Evolutionary conservation across 1,140 invertebrate species (phyloP).

Genomic region (Zaprionus nigranus): DNA sequence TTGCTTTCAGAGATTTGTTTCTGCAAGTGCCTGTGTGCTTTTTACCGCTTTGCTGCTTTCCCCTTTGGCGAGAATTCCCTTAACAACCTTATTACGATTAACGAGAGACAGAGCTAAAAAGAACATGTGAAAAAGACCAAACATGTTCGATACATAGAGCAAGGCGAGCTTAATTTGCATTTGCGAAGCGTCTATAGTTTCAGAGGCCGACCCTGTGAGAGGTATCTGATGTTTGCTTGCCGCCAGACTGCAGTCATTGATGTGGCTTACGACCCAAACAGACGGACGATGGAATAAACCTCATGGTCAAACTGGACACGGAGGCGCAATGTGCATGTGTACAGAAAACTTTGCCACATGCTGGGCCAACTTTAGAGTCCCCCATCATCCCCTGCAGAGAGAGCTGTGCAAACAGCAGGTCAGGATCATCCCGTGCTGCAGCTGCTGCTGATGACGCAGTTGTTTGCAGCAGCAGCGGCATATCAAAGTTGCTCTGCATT

Average conservation of each 20-base stretch:
- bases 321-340: neutral
- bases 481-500: slow-evolving; percentile 16
- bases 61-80: slow-evolving; percentile 38
- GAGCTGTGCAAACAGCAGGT: slow-evolving; percentile 28
- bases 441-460: neutral
- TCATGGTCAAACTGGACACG: neutral
- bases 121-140: slow-evolving; percentile 17
- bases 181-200: slow-evolving; percentile 12
- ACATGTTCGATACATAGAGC: neutral
- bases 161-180: slow-evolving; percentile 4
- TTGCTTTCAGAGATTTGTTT: slow-evolving; percentile 37
- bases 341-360: slow-evolving; percentile 2
- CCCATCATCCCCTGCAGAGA: neutral
- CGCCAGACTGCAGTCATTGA: neutral
- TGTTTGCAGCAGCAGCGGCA: slow-evolving; percentile 19
- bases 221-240: neutral
- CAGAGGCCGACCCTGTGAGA: neutral
- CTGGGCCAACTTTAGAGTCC: neutral
- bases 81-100: slow-evolving; percentile 61
- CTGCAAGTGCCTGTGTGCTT: slow-evolving; percentile 15
- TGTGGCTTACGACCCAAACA: neutral
- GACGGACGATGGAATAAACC: neutral
- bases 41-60: neutral
- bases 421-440: slow-evolving; percentile 45
- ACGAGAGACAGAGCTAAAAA: slow-evolving; percentile 17